These are phyloP conservation scores for Pavo muticus DNA, from an alignment of 2,113 vertebrate species.

Conservation along the genomic window DNA sequence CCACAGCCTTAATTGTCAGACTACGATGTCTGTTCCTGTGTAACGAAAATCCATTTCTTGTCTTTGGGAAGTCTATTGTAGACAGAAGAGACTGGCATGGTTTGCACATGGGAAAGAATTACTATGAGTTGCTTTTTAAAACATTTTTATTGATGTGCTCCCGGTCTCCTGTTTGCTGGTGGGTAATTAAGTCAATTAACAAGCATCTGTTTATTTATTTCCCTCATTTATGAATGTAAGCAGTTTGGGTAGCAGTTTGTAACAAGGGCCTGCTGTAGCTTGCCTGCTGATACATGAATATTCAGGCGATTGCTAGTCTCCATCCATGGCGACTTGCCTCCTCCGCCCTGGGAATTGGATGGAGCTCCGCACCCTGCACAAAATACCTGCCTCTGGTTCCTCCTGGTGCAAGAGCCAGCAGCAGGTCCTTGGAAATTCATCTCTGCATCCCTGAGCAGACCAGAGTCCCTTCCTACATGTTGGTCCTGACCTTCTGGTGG, in stretches of 20 bases:
- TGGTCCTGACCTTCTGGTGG: background rate
- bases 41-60: background rate
- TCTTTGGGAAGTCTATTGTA: background rate
- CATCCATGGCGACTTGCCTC: background rate
- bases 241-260: constrained; percentile 54
- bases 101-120: constrained; percentile 19
- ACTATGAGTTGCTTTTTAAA: background rate
- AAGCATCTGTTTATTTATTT: constrained; percentile 62
- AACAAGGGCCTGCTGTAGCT: constrained; percentile 56
- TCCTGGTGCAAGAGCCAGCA: background rate
- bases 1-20: background rate
- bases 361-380: background rate
- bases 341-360: background rate
- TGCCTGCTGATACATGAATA: constrained; percentile 27
- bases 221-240: constrained; percentile 49
- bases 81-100: background rate
- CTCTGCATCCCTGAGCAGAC: background rate
- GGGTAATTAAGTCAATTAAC: constrained; percentile 55
- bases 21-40: background rate
- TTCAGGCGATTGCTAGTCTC: background rate
- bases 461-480: background rate
- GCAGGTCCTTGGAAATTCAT: background rate
- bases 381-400: background rate
- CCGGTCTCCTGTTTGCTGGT: constrained; percentile 43
- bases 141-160: constrained; percentile 42